Base-by-base conservation (phyloP, 2,888 invertebrate species). In the Frankliniella fusca region DNA sequence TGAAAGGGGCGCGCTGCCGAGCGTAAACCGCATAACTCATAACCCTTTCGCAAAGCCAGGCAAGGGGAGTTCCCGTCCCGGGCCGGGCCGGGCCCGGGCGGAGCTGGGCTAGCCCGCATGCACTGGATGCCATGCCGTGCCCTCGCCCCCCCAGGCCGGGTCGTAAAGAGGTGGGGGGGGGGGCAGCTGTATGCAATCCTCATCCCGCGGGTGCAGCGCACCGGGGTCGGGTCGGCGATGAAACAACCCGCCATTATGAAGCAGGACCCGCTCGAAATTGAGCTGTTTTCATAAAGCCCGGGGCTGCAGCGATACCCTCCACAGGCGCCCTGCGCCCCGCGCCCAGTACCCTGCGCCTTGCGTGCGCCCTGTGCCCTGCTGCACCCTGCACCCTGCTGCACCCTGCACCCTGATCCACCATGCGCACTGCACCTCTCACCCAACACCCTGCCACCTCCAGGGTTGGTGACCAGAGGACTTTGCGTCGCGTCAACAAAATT, bases 21-120 rank as follows among this genome's bases (percentile, higher is more conserved):
- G 70, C 70, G 27, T 76, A 27, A 27, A 23, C 70, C 70, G 70
- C 70, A 76, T 76, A 76, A 76, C 70, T 76, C 70, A 76, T 76
- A 76, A 76, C 70, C 70, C 70, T 12, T 27, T 8, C 3, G 27
- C 70, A 23, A 23, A 23, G 70, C 70, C 70, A 76, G 70, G 20
- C 61, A 15, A 61, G 61, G 54, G 54, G 61, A 18, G 61, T 18
- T 11, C 61, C 61, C 61, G 61, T 0, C 61, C 61, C 61, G 61
- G 18, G 18, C 12, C 61, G 15, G 18, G 18, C 61, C 61, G 61
- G 18, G 61, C 38, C 38, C n/a, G n/a, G 70, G 70, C 23, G 0
- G 23, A 11, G 65, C 65, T n/a, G 1, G 70, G 70, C 70, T 7
- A 9, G 27, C 23, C 70, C 27, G 70, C 70, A 12, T 12, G 70